phyloP scores from a whole-genome alignment of 2,797 vertebrate species.

The Perdix hodgsoniae region DNA sequence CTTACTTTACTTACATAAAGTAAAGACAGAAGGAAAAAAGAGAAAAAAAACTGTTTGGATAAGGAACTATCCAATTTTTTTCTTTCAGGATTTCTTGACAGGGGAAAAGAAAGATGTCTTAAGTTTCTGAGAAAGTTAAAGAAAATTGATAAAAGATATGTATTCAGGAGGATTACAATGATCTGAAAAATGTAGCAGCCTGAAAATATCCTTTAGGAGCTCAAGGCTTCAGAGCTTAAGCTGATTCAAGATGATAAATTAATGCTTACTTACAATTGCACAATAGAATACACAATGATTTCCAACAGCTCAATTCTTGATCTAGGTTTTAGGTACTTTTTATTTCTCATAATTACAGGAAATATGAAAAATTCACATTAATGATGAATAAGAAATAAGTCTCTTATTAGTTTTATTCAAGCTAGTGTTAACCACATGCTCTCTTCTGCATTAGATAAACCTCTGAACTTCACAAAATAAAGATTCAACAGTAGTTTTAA shows the following conservation, averaged over 20 bases:
- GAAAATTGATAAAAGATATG: not conserved
- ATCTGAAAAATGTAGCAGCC: not conserved
- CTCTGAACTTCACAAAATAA: not conserved
- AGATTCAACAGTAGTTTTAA: not conserved
- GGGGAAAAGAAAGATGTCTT: not conserved
- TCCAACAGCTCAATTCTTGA: not conserved
- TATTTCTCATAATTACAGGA: not conserved
- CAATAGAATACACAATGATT: not conserved
- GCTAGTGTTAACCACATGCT: not conserved
- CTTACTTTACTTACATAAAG: not conserved
- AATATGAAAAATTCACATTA: not conserved
- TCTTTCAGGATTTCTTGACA: not conserved
- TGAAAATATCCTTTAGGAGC: not conserved
- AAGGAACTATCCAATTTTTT: not conserved
- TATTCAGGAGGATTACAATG: not conserved
- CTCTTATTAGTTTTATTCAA: not conserved
- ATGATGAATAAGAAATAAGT: not conserved
- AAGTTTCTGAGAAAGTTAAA: not conserved
- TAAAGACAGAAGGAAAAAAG: not conserved
- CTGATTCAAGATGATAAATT: not conserved
- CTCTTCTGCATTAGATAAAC: not conserved
- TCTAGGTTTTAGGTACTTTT: not conserved
- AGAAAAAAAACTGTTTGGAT: not conserved
- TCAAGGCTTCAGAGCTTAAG: not conserved
- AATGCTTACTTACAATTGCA: not conserved